phyloP scores from a whole-genome alignment of 2,113 vertebrate genomes.

The Ornithorhynchus anatinus region DNA sequence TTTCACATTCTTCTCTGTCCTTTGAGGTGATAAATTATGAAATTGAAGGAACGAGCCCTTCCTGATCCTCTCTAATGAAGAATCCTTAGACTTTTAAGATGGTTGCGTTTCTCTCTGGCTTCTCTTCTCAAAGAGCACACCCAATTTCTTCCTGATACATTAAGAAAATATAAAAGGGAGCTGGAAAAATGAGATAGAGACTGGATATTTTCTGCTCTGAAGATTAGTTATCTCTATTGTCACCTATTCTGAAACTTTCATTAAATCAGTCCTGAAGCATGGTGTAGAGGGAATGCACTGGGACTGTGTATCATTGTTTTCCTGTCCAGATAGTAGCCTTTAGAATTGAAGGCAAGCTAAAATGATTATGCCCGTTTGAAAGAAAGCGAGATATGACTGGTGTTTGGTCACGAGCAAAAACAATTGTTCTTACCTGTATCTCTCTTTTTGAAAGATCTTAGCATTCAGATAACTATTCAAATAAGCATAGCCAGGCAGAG shows the following conservation, averaged over 20 bases:
- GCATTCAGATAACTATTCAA: constrained; percentile 12
- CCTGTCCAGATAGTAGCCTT: neutral
- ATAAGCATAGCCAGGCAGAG: neutral
- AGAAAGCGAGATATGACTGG: neutral
- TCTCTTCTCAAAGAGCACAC: constrained; percentile 2
- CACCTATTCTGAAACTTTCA: neutral
- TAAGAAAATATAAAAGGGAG: neutral
- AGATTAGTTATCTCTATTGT: neutral
- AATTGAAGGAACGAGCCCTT: neutral
- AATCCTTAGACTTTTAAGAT: neutral
- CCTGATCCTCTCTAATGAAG: neutral
- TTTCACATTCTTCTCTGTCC: neutral
- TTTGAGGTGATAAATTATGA: neutral
- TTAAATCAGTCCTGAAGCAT: constrained; percentile 2
- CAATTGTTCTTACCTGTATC: neutral
- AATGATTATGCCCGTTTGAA: constrained; percentile 17
- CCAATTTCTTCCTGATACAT: neutral
- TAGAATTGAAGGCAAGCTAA: constrained; percentile 27
- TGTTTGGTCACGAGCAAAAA: constrained; percentile 19
- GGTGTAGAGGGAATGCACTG: neutral
- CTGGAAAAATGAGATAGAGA: neutral
- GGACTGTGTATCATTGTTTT: constrained; percentile 9
- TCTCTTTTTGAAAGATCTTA: constrained; percentile 26
- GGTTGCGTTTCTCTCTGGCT: neutral
- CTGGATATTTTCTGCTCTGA: neutral